Evolutionary conservation across 1,140 invertebrate species (phyloP).

Genomic region (Drosophila nannoptera): DNA sequence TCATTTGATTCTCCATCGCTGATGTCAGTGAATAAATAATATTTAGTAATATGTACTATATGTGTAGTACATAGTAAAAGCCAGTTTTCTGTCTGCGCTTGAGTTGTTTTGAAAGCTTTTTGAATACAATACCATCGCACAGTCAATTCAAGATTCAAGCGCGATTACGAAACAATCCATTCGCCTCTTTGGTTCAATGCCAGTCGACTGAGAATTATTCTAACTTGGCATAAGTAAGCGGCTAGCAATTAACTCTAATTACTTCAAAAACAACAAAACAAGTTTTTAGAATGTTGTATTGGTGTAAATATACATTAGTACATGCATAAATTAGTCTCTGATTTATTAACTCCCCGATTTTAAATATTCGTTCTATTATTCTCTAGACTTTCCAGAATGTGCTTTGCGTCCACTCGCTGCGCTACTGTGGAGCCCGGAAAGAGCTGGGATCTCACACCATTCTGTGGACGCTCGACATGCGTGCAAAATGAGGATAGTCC

Average conservation of each 20-base stretch:
- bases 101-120: slow-evolving; percentile 20
- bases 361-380: slow-evolving; percentile 17
- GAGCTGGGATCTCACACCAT: slow-evolving; percentile 90
- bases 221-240: too few relatives aligned
- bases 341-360: too few relatives aligned
- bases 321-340: too few relatives aligned
- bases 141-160: too few relatives aligned
- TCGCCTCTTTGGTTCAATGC: neutral
- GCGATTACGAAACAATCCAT: neutral
- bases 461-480: slow-evolving; percentile 92
- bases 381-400: slow-evolving; percentile 91
- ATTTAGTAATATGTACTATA: too few relatives aligned
- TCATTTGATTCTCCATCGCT: too few relatives aligned
- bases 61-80: neutral
- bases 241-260: too few relatives aligned
- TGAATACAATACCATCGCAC: slow-evolving; percentile 1
- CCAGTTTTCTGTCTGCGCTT: slow-evolving; percentile 17
- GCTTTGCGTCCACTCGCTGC: slow-evolving; percentile 93
- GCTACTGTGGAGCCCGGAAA: slow-evolving; percentile 90
- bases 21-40: too few relatives aligned
- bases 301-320: neutral
- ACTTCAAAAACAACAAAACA: too few relatives aligned
- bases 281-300: neutral
- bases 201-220: neutral
- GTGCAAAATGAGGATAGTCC: slow-evolving; percentile 86